Base-by-base conservation (phyloP, 2,113 vertebrate species). In the Arvicanthis niloticus region DNA sequence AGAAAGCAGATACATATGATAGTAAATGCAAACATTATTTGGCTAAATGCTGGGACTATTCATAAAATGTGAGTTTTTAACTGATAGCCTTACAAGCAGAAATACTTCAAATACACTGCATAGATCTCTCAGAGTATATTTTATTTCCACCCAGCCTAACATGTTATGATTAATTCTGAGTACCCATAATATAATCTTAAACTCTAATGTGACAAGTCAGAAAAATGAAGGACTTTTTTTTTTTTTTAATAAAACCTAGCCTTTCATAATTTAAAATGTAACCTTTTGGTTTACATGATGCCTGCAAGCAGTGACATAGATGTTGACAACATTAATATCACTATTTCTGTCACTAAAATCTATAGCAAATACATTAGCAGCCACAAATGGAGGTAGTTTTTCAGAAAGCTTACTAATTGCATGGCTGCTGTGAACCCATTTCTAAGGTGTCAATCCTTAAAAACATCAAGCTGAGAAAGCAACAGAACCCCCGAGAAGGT, bases 291-390 rank as follows among this genome's bases (percentile, higher is more conserved):
- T 97, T 98, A 97, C 97, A 96, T 94, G 97, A 95, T 98, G 97
- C 98, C 97, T 98, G 93, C 95, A 89, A 98, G 98, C 97, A 96
- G 94, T 96, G 96, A 97, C 96, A 98, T 87, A 96, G 84, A 93
- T 96, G 96, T 96, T 97, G 97, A 98, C 62, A 97, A 97, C 97
- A 98, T 98, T 97, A 98, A 98, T 98, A 98, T 97, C 97, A 97
- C 92, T 97, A 95, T 98, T 97, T 97, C 96, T 98, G 98, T 98
- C 98, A 98, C 97, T 92, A 98, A 98, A 98, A 98, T 98, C 98
- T 97, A 98, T 98, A 97, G 95, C 97, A 98, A 98, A 97, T 97
- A 95, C 96, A 98, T 98, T 97, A 98, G 96, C 95, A 82, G 96
- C 97, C 92, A 97, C 96, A 97, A 98, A 97, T 80, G 90, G 97